These are phyloP conservation scores for Solenodon paradoxus DNA, from an alignment of 2,113 vertebrate genomes.

Conservation along the genomic window DNA sequence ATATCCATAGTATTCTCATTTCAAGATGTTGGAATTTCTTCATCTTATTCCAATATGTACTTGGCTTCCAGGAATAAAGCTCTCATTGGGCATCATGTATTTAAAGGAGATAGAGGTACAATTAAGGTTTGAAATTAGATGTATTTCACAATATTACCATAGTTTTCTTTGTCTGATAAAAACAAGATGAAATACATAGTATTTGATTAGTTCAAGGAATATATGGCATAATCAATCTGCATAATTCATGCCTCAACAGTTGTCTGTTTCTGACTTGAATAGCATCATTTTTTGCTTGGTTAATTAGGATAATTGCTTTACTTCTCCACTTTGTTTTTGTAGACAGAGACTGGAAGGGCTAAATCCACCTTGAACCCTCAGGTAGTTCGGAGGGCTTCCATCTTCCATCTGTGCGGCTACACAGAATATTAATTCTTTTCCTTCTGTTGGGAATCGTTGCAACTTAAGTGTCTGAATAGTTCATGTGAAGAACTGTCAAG, in stretches of 20 bases:
- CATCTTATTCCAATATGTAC: not conserved
- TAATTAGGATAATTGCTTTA: conserved; percentile 56
- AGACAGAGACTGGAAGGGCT: conserved; percentile 13
- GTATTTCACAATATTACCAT: not conserved
- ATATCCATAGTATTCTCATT: not conserved
- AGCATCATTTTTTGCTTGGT: conserved; percentile 47
- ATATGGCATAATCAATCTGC: not conserved
- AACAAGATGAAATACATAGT: not conserved
- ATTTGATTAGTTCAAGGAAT: not conserved
- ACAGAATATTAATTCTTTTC: conserved; percentile 31
- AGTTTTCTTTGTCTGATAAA: not conserved
- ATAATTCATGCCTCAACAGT: conserved; percentile 14
- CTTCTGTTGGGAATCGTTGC: conserved; percentile 41
- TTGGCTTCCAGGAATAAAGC: not conserved
- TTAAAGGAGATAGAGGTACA: not conserved
- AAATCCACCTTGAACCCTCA: conserved; percentile 3
- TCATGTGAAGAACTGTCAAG: conserved; percentile 19
- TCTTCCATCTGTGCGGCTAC: not conserved
- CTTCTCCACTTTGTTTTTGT: not conserved
- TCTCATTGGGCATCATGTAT: not conserved
- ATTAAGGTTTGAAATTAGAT: not conserved
- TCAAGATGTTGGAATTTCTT: not conserved
- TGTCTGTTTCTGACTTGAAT: not conserved
- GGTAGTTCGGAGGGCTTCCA: not conserved
- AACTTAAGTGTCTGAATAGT: conserved; percentile 36